These are phyloP conservation scores for Bubo blakistoni DNA, from an alignment of 2,113 vertebrate genomes.

Conservation along the genomic window DNA sequence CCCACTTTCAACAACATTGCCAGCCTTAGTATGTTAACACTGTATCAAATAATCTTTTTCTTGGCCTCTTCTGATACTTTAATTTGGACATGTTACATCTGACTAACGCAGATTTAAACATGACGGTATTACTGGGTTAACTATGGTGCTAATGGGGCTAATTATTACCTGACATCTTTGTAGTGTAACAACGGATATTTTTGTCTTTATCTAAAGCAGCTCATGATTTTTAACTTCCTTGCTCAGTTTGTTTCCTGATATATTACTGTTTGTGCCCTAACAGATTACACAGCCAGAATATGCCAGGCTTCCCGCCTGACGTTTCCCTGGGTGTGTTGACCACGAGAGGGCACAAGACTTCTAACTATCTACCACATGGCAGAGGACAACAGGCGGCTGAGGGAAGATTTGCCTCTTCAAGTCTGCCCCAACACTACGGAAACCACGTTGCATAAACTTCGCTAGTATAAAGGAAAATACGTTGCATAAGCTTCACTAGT, in stretches of 20 bases:
- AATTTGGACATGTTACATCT: neutral
- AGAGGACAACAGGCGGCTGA: accelerated
- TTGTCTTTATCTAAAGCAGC: neutral
- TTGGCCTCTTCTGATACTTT: neutral
- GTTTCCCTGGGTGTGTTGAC: neutral
- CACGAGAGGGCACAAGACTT: slow-evolving; percentile 52
- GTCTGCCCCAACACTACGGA: neutral
- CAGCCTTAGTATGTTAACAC: neutral
- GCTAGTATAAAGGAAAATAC: neutral
- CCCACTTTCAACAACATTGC: neutral
- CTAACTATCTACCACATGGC: neutral
- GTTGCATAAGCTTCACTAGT: neutral
- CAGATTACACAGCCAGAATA: accelerated
- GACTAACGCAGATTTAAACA: neutral
- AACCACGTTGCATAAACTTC: neutral
- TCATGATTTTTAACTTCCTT: neutral
- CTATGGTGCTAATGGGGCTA: neutral
- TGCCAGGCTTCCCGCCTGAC: neutral
- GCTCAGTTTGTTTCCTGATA: neutral
- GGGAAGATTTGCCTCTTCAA: neutral
- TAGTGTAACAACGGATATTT: neutral
- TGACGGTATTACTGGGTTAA: neutral
- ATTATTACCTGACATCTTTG: neutral
- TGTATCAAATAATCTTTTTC: neutral
- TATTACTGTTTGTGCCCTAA: neutral